phyloP scores from a whole-genome alignment of 2,888 invertebrate genomes.

The Malthinus seriepunctatus region DNA sequence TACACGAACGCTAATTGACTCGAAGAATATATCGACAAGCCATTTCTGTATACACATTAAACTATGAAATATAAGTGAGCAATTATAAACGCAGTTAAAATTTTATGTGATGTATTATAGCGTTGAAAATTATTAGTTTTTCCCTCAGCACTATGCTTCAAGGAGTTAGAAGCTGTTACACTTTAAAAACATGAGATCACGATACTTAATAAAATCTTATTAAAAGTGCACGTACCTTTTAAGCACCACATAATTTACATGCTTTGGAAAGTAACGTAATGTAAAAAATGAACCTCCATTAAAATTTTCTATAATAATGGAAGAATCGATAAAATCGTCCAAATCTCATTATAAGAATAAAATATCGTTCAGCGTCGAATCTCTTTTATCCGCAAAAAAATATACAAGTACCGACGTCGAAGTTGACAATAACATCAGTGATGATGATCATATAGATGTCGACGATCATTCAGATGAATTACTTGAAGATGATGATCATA shows the following conservation, averaged over 20 bases:
- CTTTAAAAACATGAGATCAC: background rate
- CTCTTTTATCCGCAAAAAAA: slow-evolving; percentile 57
- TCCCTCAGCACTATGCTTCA: no score
- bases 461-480: slow-evolving; percentile 59
- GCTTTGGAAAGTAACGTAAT: background rate
- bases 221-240: no score
- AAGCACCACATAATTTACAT: background rate
- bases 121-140: slow-evolving; percentile 1
- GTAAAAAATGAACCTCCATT: background rate
- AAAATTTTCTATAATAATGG: slow-evolving; percentile 38
- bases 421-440: slow-evolving; percentile 29
- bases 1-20: slow-evolving; percentile 29
- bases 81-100: slow-evolving; percentile 15
- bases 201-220: background rate
- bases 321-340: slow-evolving; percentile 42
- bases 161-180: background rate
- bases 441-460: slow-evolving; percentile 46
- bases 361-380: slow-evolving; percentile 76
- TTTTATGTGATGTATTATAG: slow-evolving; percentile 21
- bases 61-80: slow-evolving; percentile 21
- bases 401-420: slow-evolving; percentile 24
- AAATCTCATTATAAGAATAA: slow-evolving; percentile 61
- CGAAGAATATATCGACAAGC: slow-evolving; percentile 16
- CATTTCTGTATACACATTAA: slow-evolving; percentile 16
- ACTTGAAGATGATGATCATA: slow-evolving; percentile 1